phyloP scores from a whole-genome alignment of 2,113 vertebrate genomes.

The Origma solitaria region DNA sequence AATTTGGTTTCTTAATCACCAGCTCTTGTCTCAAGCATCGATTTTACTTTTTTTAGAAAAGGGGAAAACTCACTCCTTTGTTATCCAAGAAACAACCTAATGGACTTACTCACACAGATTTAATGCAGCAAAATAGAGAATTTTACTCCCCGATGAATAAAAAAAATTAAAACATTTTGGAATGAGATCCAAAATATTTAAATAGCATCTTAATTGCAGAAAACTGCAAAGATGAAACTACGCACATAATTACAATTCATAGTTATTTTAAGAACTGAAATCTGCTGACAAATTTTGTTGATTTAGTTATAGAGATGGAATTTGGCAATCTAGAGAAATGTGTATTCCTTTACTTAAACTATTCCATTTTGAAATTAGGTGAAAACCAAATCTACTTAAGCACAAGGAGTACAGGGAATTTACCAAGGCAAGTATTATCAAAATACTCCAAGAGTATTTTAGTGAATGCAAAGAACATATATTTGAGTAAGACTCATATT shows the following conservation, averaged over 20 bases:
- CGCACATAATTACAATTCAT: neutral
- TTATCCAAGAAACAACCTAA: neutral
- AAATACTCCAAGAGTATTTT: neutral
- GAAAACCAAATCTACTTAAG: neutral
- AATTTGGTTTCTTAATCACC: neutral
- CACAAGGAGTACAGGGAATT: neutral
- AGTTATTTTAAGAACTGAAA: neutral
- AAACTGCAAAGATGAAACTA: neutral
- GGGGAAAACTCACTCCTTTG: neutral
- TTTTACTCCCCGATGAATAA: neutral
- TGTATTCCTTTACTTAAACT: neutral
- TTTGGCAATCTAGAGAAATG: neutral
- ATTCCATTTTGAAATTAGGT: neutral
- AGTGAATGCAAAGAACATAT: neutral
- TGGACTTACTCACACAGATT: neutral
- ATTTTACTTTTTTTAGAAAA: neutral
- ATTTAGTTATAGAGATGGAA: neutral
- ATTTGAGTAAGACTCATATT: neutral
- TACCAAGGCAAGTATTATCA: neutral
- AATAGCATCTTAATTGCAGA: neutral
- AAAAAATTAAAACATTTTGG: neutral
- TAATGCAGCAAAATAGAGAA: neutral
- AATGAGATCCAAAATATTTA: neutral
- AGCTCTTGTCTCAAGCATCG: neutral
- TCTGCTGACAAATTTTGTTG: neutral